Percentiles rank a stretch among this genome's conserved stretches.
Evolutionary conservation across 1,140 invertebrate genomes (phyloP).

Genomic region (Drosophila trapezifrons): DNA sequence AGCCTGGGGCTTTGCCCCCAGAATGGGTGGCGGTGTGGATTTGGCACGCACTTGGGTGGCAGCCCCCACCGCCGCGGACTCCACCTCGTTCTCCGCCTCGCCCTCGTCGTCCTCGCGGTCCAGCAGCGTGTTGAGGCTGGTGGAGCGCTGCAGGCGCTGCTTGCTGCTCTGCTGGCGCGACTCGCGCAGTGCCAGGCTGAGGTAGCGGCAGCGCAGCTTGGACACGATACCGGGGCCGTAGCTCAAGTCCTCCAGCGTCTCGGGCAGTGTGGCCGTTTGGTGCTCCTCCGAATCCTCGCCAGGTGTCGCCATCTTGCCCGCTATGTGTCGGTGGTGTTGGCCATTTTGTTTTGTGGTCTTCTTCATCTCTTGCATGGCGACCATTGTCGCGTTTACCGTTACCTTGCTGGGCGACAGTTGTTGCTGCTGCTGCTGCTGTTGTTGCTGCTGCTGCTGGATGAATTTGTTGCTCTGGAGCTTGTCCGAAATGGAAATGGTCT

Average conservation of each 20-base stretch:
- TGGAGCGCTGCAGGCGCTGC: slow-evolving; percentile 89
- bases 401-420: slow-evolving; percentile 74
- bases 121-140: slow-evolving; percentile 93
- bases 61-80: slow-evolving; percentile 7
- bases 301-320: slow-evolving; percentile 32
- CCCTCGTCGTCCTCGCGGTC: slow-evolving; percentile 86
- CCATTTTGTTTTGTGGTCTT: slow-evolving; percentile 79
- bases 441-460: slow-evolving; percentile 73
- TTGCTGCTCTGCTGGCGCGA: slow-evolving; percentile 87
- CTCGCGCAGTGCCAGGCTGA: slow-evolving; percentile 91
- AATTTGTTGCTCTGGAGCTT: slow-evolving; percentile 82
- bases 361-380: slow-evolving; percentile 83
- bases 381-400: slow-evolving; percentile 83
- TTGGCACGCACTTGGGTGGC: slow-evolving; percentile 37
- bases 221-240: slow-evolving; percentile 97
- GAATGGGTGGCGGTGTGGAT: slow-evolving; percentile 52
- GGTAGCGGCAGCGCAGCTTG: slow-evolving; percentile 92
- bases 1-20: slow-evolving; percentile 54
- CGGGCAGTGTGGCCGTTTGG: slow-evolving; percentile 17
- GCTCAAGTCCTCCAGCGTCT: slow-evolving; percentile 89
- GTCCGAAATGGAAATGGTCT: slow-evolving; percentile 75
- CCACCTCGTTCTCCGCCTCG: slow-evolving; percentile 39
- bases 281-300: slow-evolving; percentile 32
- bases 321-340: slow-evolving; percentile 72
- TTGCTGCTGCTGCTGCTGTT: slow-evolving; percentile 41